Conservation (phyloP, 2,113 vertebrate genomes). For the Bubo blakistoni region DNA sequence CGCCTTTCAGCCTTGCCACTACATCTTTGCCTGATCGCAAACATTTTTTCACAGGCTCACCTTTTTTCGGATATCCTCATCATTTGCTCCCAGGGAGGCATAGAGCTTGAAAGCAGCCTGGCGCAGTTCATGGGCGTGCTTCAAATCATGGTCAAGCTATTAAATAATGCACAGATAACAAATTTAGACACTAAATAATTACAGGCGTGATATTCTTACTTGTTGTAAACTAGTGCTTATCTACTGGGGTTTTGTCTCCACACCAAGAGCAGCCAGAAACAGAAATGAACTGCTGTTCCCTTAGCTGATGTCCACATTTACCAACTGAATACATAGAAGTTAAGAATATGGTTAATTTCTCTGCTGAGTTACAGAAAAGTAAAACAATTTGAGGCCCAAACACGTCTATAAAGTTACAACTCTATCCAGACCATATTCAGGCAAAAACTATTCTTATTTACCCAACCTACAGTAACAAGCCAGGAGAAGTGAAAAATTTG, state of each 20-base stretch:
- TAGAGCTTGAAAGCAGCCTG: slow-evolving; percentile 99
- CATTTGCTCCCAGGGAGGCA: slow-evolving; percentile 95
- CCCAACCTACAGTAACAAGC: neutral
- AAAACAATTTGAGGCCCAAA: neutral
- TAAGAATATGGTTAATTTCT: neutral
- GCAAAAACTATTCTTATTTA: neutral
- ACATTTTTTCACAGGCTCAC: slow-evolving; percentile 72
- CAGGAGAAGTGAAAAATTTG: neutral
- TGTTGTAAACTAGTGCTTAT: neutral
- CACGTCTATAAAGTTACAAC: neutral
- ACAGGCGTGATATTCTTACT: neutral
- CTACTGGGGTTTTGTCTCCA: neutral
- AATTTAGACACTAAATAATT: neutral
- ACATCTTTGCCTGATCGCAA: slow-evolving; percentile 21
- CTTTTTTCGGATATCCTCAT: slow-evolving; percentile 99
- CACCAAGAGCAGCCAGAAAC: neutral
- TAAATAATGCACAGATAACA: neutral
- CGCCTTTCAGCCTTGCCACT: neutral
- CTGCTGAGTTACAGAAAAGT: neutral
- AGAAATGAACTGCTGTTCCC: neutral
- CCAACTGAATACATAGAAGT: neutral
- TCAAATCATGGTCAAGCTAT: slow-evolving; percentile 97
- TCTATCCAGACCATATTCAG: neutral
- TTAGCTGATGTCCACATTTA: neutral
- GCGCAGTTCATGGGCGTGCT: slow-evolving; percentile 95